phyloP scores from a whole-genome alignment of 2,797 vertebrate species.

The Synaphobranchus kaupii region DNA sequence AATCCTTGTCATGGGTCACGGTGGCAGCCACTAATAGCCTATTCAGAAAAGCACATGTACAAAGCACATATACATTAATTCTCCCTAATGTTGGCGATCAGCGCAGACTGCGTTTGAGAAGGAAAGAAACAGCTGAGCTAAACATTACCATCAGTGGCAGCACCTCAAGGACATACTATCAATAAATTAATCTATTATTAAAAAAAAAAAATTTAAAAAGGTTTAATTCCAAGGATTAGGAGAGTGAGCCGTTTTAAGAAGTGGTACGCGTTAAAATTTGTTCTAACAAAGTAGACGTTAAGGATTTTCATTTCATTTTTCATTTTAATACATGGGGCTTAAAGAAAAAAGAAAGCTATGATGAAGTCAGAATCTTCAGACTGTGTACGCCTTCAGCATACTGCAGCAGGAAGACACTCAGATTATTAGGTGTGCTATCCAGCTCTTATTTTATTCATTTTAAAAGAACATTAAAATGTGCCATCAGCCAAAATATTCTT shows the following conservation, averaged over 20 bases:
- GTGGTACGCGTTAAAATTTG: no score
- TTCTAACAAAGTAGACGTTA: no score
- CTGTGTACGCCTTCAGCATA: no score
- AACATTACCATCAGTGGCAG: neutral
- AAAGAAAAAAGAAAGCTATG: no score
- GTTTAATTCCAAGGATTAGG: neutral
- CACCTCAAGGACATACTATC: neutral
- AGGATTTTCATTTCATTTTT: no score
- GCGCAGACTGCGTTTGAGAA: neutral
- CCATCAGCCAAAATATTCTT: no score
- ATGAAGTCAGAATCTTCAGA: no score
- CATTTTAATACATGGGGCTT: no score
- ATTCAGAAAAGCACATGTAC: neutral
- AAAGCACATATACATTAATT: neutral
- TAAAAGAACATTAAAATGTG: no score
- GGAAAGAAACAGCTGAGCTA: neutral
- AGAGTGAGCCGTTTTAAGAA: neutral
- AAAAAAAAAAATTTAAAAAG: neutral
- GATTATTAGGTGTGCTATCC: no score
- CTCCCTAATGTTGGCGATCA: neutral
- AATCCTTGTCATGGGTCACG: neutral
- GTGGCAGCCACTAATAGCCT: neutral
- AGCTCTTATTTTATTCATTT: no score
- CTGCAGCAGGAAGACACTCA: no score
- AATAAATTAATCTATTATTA: neutral